Evolutionary conservation across 2,888 invertebrate species (phyloP).

Genomic region (Papilio elwesi): DNA sequence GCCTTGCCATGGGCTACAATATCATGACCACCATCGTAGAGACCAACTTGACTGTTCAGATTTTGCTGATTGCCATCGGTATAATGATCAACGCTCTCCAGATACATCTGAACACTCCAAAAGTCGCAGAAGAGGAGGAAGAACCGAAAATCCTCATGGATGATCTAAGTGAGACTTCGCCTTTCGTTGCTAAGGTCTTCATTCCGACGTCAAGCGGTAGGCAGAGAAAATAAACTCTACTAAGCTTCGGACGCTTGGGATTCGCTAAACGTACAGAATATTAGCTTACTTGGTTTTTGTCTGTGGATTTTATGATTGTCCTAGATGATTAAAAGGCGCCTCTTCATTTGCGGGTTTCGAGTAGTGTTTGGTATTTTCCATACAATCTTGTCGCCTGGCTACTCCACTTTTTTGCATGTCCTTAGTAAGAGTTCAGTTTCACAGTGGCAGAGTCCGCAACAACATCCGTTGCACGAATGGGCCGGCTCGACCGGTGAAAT

Average conservation of each 20-base stretch:
- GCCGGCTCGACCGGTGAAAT: too few relatives aligned
- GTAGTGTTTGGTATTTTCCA: too few relatives aligned
- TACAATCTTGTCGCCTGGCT: too few relatives aligned
- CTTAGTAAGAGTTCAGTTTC: too few relatives aligned
- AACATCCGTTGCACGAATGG: too few relatives aligned
- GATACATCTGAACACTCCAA: constrained; percentile 40
- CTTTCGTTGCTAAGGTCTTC: constrained; percentile 32
- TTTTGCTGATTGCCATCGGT: constrained; percentile 21
- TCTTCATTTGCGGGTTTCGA: too few relatives aligned
- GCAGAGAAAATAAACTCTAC: constrained; percentile 16
- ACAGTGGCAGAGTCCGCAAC: too few relatives aligned
- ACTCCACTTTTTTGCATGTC: too few relatives aligned
- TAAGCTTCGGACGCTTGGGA: constrained; percentile 20
- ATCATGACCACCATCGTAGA: constrained; percentile 33
- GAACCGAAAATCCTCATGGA: constrained; percentile 29
- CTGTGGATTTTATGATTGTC: too few relatives aligned
- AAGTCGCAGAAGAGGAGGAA: constrained; percentile 32
- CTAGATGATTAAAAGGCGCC: too few relatives aligned
- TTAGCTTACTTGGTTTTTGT: too few relatives aligned
- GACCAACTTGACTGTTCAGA: constrained; percentile 36
- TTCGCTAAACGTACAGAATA: background rate
- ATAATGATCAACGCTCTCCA: constrained; percentile 36
- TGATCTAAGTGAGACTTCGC: constrained; percentile 39
- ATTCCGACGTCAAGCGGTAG: constrained; percentile 11
- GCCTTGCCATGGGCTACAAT: constrained; percentile 28